Evolutionary conservation across 1,140 invertebrate genomes (phyloP).

Genomic region (Drosophila repleta): DNA sequence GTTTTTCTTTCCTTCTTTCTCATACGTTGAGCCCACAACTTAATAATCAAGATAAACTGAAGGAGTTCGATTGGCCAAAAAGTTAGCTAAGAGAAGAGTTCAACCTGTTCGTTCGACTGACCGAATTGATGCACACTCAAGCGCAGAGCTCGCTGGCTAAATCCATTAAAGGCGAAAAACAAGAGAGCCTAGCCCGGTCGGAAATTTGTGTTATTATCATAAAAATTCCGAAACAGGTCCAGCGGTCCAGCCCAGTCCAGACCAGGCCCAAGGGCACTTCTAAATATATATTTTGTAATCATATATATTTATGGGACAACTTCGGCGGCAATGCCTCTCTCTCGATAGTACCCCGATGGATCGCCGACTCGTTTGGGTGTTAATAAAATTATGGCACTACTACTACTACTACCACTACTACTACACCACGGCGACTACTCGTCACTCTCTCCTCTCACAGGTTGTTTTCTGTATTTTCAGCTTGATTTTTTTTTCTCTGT

Average conservation of each 20-base stretch:
- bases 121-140: constrained; percentile 67
- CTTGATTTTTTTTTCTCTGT: not conserved
- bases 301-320: constrained; percentile 80
- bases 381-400: constrained; percentile 75
- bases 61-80: constrained; percentile 31
- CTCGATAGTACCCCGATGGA: constrained; percentile 13
- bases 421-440: constrained; percentile 2
- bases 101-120: constrained; percentile 77
- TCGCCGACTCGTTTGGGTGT: constrained; percentile 57
- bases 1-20: not conserved
- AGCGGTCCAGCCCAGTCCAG: too few species aligned
- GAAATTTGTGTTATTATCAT: constrained; percentile 76
- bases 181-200: constrained; percentile 24
- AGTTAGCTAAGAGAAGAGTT: constrained; percentile 59
- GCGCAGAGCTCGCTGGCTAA: constrained; percentile 1
- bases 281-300: constrained; percentile 77
- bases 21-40: constrained; percentile 40
- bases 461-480: not conserved
- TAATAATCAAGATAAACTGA: constrained; percentile 75
- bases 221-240: constrained; percentile 65
- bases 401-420: constrained; percentile 31
- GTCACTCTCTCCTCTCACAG: constrained; percentile 28
- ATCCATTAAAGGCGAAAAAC: constrained; percentile 34
- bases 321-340: constrained; percentile 7
- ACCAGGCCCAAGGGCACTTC: constrained; percentile 34